phyloP scores from a whole-genome alignment of 2,888 invertebrate species.

The Eupithecia vulgata region DNA sequence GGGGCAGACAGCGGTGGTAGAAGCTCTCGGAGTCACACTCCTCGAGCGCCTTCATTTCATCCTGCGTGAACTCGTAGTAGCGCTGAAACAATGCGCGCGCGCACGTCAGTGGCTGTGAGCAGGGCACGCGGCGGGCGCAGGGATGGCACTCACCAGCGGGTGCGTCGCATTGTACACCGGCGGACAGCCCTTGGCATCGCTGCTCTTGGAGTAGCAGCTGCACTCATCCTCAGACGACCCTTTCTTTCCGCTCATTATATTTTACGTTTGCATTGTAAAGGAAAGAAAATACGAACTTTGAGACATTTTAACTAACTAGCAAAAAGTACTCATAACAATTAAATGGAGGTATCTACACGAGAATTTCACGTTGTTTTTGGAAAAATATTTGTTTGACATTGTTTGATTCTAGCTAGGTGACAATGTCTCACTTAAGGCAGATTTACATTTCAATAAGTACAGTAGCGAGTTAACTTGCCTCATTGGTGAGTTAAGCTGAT shows the following conservation, averaged over 20 bases:
- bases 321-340: not conserved
- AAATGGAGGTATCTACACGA: not conserved
- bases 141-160: slow-evolving; percentile 67
- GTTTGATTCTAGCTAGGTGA: not conserved
- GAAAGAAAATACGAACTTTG: slow-evolving; percentile 44
- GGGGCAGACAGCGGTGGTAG: slow-evolving; percentile 88
- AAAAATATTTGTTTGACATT: slow-evolving; percentile 7
- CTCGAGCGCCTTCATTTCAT: slow-evolving; percentile 88
- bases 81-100: slow-evolving; percentile 55
- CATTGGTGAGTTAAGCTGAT: no score
- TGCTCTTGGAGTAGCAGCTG: slow-evolving; percentile 52
- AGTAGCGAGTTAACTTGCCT: no score
- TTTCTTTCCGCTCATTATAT: slow-evolving; percentile 63
- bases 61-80: slow-evolving; percentile 87
- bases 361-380: not conserved
- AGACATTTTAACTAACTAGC: not conserved
- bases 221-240: slow-evolving; percentile 53
- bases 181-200: slow-evolving; percentile 50
- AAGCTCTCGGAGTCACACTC: slow-evolving; percentile 93
- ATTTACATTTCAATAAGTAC: no score
- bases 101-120: not conserved
- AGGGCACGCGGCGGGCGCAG: not conserved
- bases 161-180: slow-evolving; percentile 67
- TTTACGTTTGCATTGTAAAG: slow-evolving; percentile 51
- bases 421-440: not conserved